Conservation (phyloP, 2,113 vertebrate species). For the Spermophilus dauricus region DNA sequence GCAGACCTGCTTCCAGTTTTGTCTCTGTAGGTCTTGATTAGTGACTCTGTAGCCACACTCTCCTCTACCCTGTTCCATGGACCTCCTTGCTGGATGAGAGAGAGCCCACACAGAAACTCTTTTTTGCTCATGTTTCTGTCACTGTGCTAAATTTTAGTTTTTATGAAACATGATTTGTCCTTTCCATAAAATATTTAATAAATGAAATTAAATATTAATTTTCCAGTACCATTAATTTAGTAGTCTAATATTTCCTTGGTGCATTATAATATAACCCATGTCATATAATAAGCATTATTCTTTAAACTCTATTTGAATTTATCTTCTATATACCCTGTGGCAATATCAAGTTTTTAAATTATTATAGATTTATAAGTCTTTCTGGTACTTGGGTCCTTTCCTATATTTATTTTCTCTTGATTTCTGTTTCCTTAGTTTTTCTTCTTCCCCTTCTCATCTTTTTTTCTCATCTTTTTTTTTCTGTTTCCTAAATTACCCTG, state of each 20-base stretch:
- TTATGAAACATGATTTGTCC: background rate
- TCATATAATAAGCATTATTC: background rate
- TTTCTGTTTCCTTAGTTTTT: background rate
- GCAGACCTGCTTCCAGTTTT: no score
- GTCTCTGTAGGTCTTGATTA: no score
- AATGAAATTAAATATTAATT: background rate
- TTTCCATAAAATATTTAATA: background rate
- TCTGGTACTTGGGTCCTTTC: background rate
- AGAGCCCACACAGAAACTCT: no score
- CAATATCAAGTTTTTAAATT: background rate
- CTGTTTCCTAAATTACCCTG: background rate
- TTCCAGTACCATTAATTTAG: background rate
- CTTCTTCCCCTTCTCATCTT: background rate
- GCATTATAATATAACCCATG: background rate
- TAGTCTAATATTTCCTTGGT: background rate
- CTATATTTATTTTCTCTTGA: background rate
- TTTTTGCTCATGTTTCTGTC: no score
- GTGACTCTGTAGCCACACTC: no score
- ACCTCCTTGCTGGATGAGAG: no score
- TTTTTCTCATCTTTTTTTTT: background rate
- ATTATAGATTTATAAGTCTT: background rate
- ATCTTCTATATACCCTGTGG: background rate
- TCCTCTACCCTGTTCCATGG: no score
- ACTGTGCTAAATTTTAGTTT: no score
- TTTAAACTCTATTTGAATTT: no score